phyloP scores from a whole-genome alignment of 2,888 invertebrate genomes.

The Leucania comma region DNA sequence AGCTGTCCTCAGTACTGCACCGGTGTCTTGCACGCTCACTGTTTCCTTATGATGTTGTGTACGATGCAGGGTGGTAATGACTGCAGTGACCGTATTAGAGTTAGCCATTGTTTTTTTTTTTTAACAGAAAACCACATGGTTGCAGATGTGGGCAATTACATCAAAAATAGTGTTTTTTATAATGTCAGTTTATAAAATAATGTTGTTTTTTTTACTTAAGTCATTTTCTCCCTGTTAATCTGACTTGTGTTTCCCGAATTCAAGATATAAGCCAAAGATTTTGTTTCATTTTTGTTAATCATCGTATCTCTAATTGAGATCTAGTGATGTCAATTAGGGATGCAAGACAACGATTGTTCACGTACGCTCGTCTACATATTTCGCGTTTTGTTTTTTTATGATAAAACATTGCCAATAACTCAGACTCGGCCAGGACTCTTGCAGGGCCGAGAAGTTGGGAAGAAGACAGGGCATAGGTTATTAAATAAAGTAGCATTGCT shows the following conservation, averaged over 20 bases:
- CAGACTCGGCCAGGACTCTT: background rate
- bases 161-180: background rate
- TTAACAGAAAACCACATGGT: too few relatives aligned
- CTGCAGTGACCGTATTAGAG: background rate
- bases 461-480: background rate
- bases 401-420: background rate
- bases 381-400: background rate
- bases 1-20: background rate
- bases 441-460: too few relatives aligned
- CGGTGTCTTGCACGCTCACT: constrained; percentile 28
- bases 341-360: constrained; percentile 19
- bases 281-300: background rate
- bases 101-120: too few relatives aligned
- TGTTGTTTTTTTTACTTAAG: background rate
- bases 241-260: constrained; percentile 19
- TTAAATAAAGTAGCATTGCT: background rate
- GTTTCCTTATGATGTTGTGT: background rate
- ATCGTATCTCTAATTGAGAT: background rate
- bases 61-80: background rate
- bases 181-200: background rate
- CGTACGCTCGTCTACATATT: constrained; percentile 1
- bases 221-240: background rate
- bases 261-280: background rate
- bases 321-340: constrained; percentile 3
- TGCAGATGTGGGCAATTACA: background rate